Conservation (phyloP, 2,888 invertebrate genomes). For the Cephonodes hylas region DNA sequence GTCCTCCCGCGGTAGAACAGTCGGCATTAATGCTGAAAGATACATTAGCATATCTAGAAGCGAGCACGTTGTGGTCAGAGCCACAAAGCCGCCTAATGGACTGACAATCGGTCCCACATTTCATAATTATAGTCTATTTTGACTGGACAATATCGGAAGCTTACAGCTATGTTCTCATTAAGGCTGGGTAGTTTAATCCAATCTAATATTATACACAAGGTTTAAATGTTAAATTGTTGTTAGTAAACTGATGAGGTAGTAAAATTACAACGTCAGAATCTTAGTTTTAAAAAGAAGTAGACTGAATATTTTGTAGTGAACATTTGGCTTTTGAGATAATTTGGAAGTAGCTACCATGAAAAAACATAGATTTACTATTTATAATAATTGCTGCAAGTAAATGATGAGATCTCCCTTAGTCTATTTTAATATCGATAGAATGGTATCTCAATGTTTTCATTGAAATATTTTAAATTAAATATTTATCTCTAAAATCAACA, state of each 20-base stretch:
- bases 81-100: conserved; percentile 73
- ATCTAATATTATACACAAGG: not conserved
- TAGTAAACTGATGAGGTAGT: not conserved
- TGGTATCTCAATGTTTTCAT: no score
- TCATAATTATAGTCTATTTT: conserved; percentile 79
- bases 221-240: not conserved
- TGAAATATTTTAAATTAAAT: no score
- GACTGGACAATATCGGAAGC: conserved; percentile 72
- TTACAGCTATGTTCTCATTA: conserved; percentile 43
- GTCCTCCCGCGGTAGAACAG: not conserved
- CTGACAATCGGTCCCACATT: conserved; percentile 74
- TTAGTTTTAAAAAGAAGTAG: no score
- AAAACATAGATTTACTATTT: no score
- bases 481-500: not conserved
- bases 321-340: no score
- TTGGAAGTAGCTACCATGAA: no score
- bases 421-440: no score
- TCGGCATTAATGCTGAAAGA: conserved; percentile 13
- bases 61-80: conserved; percentile 48
- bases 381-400: no score
- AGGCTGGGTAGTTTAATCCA: conserved; percentile 42
- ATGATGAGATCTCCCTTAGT: no score
- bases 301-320: no score
- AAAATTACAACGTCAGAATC: no score
- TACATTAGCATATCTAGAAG: conserved; percentile 68